Percentiles rank a stretch among this genome's conserved stretches.
phyloP scores from a whole-genome alignment of 2,888 invertebrate species.

The Hemithea aestivaria region DNA sequence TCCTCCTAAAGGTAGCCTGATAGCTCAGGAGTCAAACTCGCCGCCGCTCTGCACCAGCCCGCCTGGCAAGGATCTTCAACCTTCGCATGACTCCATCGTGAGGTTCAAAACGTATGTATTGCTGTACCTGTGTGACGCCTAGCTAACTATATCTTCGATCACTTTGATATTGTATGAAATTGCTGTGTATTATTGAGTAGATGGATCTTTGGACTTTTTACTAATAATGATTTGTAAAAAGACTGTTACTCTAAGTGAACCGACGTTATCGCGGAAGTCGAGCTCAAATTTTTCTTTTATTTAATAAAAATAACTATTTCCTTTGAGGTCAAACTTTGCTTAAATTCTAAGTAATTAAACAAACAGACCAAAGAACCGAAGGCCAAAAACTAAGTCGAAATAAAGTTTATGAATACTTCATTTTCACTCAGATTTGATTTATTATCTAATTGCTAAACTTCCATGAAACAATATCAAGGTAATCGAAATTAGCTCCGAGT shows the following conservation, averaged over 20 bases:
- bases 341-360: constrained; percentile 4
- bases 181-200: no score
- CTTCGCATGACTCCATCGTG: constrained; percentile 62
- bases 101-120: constrained; percentile 71
- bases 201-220: no score
- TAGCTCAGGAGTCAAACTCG: constrained; percentile 50
- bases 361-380: constrained; percentile 5
- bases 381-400: constrained; percentile 3
- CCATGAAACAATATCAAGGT: constrained; percentile 20
- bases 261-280: no score
- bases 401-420: no score
- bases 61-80: constrained; percentile 54
- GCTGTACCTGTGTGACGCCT: constrained; percentile 24
- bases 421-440: no score
- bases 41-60: constrained; percentile 70
- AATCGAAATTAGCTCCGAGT: constrained; percentile 10
- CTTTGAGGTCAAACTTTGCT: no score
- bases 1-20: constrained; percentile 31
- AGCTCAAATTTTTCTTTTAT: no score
- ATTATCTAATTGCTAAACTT: no score
- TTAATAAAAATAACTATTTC: no score
- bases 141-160: constrained; percentile 4
- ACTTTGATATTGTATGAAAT: constrained; percentile 17
- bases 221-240: no score
- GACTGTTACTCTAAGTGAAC: no score